phyloP scores from a whole-genome alignment of 1,140 invertebrate species.

The Anthonomus grandis region DNA sequence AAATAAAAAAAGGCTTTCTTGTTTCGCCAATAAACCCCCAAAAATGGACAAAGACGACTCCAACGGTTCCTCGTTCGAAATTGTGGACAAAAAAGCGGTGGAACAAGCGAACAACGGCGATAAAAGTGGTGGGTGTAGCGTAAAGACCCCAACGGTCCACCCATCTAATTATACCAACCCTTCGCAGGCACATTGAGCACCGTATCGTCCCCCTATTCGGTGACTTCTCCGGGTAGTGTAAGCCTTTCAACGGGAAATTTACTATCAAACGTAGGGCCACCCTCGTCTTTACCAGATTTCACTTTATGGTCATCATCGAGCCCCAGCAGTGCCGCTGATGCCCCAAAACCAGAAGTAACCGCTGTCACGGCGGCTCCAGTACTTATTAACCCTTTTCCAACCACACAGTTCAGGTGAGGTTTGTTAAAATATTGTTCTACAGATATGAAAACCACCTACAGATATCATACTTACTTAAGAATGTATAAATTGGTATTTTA shows the following conservation, averaged over 20 bases:
- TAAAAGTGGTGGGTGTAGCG: conserved; percentile 10
- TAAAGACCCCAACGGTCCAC: not conserved
- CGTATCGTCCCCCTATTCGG: conserved; percentile 41
- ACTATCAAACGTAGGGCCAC: conserved; percentile 57
- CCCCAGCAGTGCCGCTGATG: conserved; percentile 5
- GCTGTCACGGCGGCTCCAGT: conserved; percentile 22
- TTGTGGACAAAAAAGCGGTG: conserved; percentile 48
- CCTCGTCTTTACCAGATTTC: conserved; percentile 57
- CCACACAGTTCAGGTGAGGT: conserved; percentile 42
- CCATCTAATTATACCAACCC: not conserved
- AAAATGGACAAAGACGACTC: conserved; percentile 49
- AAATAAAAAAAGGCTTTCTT: too few species aligned
- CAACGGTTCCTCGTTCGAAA: conserved; percentile 52
- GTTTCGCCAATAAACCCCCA: too few species aligned
- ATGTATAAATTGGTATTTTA: too few species aligned
- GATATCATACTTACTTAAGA: too few species aligned
- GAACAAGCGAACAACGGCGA: conserved; percentile 37
- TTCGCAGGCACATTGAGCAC: conserved; percentile 17
- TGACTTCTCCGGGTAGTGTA: conserved; percentile 37
- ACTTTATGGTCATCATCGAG: conserved; percentile 29
- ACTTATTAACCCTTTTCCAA: conserved; percentile 37
- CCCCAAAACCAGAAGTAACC: conserved; percentile 2
- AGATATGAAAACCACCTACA: too few species aligned
- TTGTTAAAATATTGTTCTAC: not conserved
- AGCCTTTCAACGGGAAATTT: conserved; percentile 50